Evolutionary conservation across 2,888 invertebrate genomes (phyloP).

Genomic region (Neria commutata): DNA sequence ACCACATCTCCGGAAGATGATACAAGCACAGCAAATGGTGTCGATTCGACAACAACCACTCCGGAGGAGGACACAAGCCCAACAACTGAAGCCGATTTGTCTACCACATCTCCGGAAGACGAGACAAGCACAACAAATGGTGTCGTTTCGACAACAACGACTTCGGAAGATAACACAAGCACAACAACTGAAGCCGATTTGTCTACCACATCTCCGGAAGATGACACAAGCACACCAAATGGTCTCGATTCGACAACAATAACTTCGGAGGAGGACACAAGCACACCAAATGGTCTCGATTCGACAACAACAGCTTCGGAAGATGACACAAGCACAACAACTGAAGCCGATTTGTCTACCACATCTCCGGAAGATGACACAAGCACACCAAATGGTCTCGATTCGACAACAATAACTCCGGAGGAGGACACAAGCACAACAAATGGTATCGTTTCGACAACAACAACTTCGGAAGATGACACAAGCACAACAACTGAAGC

Average conservation of each 20-base stretch:
- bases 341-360: background rate
- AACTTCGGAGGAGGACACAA: background rate
- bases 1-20: background rate
- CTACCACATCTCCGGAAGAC: background rate
- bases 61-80: background rate
- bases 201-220: background rate
- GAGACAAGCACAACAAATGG: background rate
- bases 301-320: background rate
- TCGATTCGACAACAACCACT: background rate
- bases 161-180: background rate
- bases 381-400: background rate
- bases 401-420: background rate
- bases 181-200: background rate
- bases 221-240: background rate
- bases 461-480: background rate
- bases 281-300: background rate
- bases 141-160: background rate
- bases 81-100: background rate
- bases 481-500: background rate
- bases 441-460: background rate
- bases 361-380: background rate
- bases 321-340: no score
- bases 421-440: background rate
- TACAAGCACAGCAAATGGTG: background rate
- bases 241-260: background rate